A percentile compares a stretch with the other conserved stretches of the same genome.
Conservation (phyloP, 2,797 vertebrate genomes). For the Melanotaenia trifasciata region DNA sequence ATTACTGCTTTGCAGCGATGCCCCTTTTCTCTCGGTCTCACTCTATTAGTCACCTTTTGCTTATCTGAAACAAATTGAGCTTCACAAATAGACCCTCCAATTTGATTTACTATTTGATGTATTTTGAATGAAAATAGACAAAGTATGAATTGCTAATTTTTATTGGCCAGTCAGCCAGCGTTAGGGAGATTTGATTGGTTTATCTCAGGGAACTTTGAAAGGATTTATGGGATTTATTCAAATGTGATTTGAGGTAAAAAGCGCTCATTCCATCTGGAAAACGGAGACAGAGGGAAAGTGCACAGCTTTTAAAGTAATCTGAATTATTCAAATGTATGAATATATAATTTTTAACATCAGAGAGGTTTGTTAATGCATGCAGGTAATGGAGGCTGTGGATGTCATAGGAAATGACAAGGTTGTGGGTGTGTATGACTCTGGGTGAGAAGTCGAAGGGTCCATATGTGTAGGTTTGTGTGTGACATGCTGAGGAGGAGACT, state of each 20-base stretch:
- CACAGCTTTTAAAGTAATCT: slow-evolving; percentile 78
- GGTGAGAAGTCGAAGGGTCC: slow-evolving; percentile 28
- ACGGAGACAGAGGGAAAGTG: slow-evolving; percentile 58
- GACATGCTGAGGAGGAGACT: slow-evolving; percentile 29
- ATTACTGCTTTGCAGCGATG: slow-evolving; percentile 43
- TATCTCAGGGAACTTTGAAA: slow-evolving; percentile 73
- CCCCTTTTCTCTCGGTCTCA: slow-evolving; percentile 38
- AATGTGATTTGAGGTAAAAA: slow-evolving; percentile 78
- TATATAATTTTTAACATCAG: slow-evolving; percentile 79
- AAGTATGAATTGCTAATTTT: slow-evolving; percentile 73
- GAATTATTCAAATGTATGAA: slow-evolving; percentile 81
- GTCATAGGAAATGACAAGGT: slow-evolving; percentile 69
- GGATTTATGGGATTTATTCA: slow-evolving; percentile 79
- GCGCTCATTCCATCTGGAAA: slow-evolving; percentile 67
- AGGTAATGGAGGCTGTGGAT: slow-evolving; percentile 72
- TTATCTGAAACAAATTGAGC: slow-evolving; percentile 71
- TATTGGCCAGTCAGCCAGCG: slow-evolving; percentile 61
- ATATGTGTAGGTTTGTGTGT: slow-evolving; percentile 33
- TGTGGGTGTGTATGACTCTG: slow-evolving; percentile 34
- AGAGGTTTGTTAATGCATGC: slow-evolving; percentile 73
- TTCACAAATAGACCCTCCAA: slow-evolving; percentile 61
- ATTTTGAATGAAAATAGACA: slow-evolving; percentile 64
- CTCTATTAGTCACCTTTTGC: slow-evolving; percentile 67
- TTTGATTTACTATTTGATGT: slow-evolving; percentile 74
- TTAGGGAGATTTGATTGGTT: slow-evolving; percentile 73